Evolutionary conservation across 2,797 vertebrate species (phyloP).

Genomic region (Tenualosa ilisha): DNA sequence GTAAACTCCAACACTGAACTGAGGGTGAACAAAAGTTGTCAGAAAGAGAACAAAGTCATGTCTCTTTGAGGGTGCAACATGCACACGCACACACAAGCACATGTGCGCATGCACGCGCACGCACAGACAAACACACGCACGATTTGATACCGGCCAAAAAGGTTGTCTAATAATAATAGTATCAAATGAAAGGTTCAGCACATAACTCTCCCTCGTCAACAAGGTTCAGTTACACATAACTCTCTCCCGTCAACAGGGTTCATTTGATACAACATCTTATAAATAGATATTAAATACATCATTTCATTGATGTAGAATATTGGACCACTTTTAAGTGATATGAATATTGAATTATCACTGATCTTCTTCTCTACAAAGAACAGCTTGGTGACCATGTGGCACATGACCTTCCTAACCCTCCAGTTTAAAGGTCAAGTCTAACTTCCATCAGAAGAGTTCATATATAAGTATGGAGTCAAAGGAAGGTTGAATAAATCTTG

Average conservation of each 20-base stretch:
- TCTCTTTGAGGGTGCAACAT: not conserved
- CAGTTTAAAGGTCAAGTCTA: not conserved
- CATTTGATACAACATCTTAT: not conserved
- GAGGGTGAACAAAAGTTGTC: too few species aligned
- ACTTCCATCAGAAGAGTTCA: not conserved
- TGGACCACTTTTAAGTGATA: not conserved
- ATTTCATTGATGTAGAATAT: not conserved
- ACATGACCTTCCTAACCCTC: not conserved
- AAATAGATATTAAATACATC: not conserved
- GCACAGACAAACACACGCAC: slow-evolving; percentile 21
- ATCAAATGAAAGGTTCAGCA: too few species aligned
- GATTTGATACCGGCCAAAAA: too few species aligned
- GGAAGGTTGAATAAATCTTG: not conserved
- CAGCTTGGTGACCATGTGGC: not conserved
- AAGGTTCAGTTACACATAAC: too few species aligned
- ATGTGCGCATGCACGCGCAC: too few species aligned
- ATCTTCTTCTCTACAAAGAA: not conserved
- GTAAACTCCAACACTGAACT: too few species aligned
- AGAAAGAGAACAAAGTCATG: too few species aligned
- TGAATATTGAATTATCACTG: not conserved
- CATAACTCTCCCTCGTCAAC: too few species aligned
- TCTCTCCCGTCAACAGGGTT: not conserved
- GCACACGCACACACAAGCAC: not conserved
- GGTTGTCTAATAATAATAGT: too few species aligned
- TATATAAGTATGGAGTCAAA: not conserved